phyloP scores from a whole-genome alignment of 1,140 invertebrate genomes.

The Brachionus angularis region DNA sequence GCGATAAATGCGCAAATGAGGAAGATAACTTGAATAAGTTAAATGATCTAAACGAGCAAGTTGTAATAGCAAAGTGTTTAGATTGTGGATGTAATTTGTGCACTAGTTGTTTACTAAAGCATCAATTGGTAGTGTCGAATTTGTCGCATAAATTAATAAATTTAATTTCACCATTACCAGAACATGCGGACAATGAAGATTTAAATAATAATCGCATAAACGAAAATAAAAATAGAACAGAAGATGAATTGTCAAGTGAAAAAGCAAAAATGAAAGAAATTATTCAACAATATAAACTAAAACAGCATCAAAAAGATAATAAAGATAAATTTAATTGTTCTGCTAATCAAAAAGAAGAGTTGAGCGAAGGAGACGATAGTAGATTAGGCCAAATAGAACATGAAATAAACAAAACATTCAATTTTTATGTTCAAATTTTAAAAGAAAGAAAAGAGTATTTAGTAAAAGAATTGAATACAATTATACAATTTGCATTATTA shows the following conservation, averaged over 20 bases:
- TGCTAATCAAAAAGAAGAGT: background rate
- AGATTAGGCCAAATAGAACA: background rate
- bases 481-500: conserved; percentile 32
- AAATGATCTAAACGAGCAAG: background rate
- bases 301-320: too few relatives aligned
- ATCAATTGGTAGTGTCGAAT: conserved; percentile 15
- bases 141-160: conserved; percentile 31
- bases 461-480: conserved; percentile 35
- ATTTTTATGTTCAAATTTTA: conserved; percentile 39
- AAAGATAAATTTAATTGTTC: background rate
- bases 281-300: too few relatives aligned
- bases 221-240: background rate
- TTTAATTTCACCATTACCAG: background rate
- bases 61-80: conserved; percentile 4
- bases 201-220: background rate
- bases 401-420: conserved; percentile 16
- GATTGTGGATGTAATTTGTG: background rate
- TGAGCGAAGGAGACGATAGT: background rate
- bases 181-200: background rate
- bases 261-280: conserved; percentile 5
- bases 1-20: background rate
- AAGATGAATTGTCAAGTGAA: background rate
- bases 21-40: background rate
- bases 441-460: conserved; percentile 38
- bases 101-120: conserved; percentile 18